phyloP scores from a whole-genome alignment of 35 echinoderm and acorn worm genomes.

The Patiria miniata region DNA sequence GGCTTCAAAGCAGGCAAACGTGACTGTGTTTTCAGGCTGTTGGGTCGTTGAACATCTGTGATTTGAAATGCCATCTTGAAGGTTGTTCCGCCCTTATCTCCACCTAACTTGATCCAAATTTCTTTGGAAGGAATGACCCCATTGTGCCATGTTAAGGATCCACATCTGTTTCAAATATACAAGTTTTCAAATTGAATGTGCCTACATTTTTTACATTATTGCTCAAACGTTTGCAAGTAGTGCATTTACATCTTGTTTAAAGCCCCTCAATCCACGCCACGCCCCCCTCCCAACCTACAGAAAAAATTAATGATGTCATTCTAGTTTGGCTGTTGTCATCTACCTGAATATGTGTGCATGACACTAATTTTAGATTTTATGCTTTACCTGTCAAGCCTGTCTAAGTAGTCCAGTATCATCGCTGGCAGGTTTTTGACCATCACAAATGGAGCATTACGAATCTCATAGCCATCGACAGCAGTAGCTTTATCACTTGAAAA shows the following conservation, averaged over 20 bases:
- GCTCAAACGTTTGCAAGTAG: too few species aligned
- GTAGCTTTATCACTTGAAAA: background rate
- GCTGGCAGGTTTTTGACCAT: background rate
- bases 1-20: background rate
- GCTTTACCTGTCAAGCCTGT: background rate
- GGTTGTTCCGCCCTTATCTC: constrained; percentile 35
- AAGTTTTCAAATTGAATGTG: too few species aligned
- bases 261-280: too few species aligned
- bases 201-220: too few species aligned
- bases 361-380: too few species aligned
- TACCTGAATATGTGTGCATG: too few species aligned
- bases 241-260: too few species aligned
- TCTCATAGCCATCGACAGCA: background rate
- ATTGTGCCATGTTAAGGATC: constrained; percentile 40
- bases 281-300: too few species aligned
- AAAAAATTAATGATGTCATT: too few species aligned
- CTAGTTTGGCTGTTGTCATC: too few species aligned
- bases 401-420: background rate
- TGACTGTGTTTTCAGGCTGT: background rate
- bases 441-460: background rate
- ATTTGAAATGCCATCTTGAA: constrained; percentile 33
- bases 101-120: constrained; percentile 39
- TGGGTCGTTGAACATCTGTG: background rate
- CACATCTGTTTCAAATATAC: too few species aligned
- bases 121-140: constrained; percentile 25